phyloP scores from a whole-genome alignment of 2,888 invertebrate genomes.

The Erebia palarica region DNA sequence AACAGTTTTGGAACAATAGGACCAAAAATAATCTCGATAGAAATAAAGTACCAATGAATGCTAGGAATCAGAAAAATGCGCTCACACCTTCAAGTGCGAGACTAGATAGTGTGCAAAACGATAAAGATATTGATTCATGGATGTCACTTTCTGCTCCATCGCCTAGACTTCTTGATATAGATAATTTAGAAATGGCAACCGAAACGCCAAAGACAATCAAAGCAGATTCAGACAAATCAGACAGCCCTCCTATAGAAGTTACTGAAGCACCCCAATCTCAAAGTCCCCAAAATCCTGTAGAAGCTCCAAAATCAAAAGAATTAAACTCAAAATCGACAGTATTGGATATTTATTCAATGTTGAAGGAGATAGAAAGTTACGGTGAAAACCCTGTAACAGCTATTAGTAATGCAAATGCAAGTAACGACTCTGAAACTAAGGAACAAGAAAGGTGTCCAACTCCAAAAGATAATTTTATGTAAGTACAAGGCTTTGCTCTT shows the following conservation, averaged over 20 bases:
- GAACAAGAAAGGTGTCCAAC: conserved; percentile 54
- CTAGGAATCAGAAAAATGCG: conserved; percentile 61
- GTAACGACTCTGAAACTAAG: conserved; percentile 49
- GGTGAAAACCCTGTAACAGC: conserved; percentile 68
- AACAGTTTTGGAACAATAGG: conserved; percentile 68
- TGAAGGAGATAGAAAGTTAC: conserved; percentile 77
- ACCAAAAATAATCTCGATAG: conserved; percentile 49
- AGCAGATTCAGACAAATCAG: conserved; percentile 9
- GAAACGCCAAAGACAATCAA: conserved; percentile 32
- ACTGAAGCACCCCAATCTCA: conserved; percentile 29
- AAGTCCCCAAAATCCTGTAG: conserved; percentile 35
- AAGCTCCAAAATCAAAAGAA: conserved; percentile 52
- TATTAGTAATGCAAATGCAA: conserved; percentile 46
- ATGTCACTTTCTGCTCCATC: conserved; percentile 73
- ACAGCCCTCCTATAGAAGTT: conserved; percentile 20
- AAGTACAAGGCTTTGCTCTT: conserved; percentile 44
- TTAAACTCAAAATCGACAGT: conserved; percentile 67
- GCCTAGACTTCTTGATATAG: conserved; percentile 59
- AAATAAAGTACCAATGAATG: conserved; percentile 44
- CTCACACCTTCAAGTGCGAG: conserved; percentile 68
- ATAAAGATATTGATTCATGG: conserved; percentile 78
- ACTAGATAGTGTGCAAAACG: conserved; percentile 69
- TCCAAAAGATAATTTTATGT: conserved; percentile 75
- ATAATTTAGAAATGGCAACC: conserved; percentile 43
- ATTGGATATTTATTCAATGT: conserved; percentile 77